Conservation (phyloP, 2,888 invertebrate genomes). For the Eilema depressum region DNA sequence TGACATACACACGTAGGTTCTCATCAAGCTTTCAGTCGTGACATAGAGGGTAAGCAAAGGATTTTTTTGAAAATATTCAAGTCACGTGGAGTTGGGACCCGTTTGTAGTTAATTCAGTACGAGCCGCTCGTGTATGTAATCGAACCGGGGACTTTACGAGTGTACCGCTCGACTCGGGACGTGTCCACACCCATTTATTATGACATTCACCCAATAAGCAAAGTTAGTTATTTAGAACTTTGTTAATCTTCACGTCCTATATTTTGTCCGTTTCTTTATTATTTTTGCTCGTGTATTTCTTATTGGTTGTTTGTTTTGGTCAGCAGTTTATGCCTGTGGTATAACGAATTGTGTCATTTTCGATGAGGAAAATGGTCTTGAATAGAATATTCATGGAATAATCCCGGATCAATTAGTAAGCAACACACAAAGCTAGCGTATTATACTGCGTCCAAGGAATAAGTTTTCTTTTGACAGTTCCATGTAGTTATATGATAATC, state of each 20-base stretch:
- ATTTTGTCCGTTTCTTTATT: constrained; percentile 51
- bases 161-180: constrained; percentile 61
- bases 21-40: constrained; percentile 54
- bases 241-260: constrained; percentile 54
- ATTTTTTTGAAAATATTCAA: constrained; percentile 65
- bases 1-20: constrained; percentile 33
- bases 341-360: constrained; percentile 1
- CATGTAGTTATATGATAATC: too few species aligned
- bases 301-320: constrained; percentile 44
- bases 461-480: too few species aligned
- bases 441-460: too few species aligned
- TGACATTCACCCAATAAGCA: constrained; percentile 54
- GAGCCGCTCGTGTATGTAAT: constrained; percentile 71
- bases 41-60: constrained; percentile 54
- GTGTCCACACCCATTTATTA: constrained; percentile 64
- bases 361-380: background rate
- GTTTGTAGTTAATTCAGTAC: constrained; percentile 73
- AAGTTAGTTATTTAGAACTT: constrained; percentile 61
- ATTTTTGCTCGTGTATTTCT: constrained; percentile 36
- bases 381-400: background rate
- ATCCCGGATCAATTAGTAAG: background rate
- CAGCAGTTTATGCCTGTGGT: constrained; percentile 18
- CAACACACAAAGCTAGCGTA: background rate
- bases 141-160: constrained; percentile 73
- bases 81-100: constrained; percentile 68